Conservation (phyloP, 1,140 invertebrate species). For the Drosophila orosa region DNA sequence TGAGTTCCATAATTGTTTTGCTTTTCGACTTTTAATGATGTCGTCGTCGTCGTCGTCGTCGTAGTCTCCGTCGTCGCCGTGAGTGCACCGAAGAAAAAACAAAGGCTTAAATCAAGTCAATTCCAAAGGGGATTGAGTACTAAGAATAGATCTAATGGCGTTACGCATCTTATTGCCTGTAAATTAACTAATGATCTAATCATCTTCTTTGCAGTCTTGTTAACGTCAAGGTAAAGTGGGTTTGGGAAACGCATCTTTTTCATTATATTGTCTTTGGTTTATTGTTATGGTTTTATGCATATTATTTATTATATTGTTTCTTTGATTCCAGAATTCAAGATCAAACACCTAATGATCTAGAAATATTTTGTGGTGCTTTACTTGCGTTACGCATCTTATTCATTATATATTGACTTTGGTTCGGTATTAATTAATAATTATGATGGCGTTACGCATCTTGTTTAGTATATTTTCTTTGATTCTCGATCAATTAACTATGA, state of each 20-base stretch:
- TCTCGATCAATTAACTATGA: neutral
- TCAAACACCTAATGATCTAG: too few species aligned
- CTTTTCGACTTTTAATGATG: slow-evolving; percentile 82
- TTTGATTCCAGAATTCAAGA: neutral
- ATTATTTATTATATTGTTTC: neutral
- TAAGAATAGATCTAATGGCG: neutral
- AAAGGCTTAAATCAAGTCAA: neutral
- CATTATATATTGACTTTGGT: neutral
- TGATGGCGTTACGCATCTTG: neutral
- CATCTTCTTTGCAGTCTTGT: neutral
- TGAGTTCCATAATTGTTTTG: slow-evolving; percentile 83
- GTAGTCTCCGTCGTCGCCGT: slow-evolving; percentile 21
- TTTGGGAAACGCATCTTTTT: too few species aligned
- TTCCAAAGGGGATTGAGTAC: neutral
- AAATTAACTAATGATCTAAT: neutral
- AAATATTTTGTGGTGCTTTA: too few species aligned
- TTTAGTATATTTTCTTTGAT: neutral
- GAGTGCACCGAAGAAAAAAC: neutral
- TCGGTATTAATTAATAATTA: neutral
- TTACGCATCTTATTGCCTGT: neutral
- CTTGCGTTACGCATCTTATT: neutral
- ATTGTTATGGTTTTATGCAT: neutral
- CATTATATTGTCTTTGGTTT: neutral
- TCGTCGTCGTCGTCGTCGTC: slow-evolving; percentile 50
- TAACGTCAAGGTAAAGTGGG: too few species aligned